Base-by-base conservation (phyloP, 2,113 vertebrate species). In the Tyrannus savana region DNA sequence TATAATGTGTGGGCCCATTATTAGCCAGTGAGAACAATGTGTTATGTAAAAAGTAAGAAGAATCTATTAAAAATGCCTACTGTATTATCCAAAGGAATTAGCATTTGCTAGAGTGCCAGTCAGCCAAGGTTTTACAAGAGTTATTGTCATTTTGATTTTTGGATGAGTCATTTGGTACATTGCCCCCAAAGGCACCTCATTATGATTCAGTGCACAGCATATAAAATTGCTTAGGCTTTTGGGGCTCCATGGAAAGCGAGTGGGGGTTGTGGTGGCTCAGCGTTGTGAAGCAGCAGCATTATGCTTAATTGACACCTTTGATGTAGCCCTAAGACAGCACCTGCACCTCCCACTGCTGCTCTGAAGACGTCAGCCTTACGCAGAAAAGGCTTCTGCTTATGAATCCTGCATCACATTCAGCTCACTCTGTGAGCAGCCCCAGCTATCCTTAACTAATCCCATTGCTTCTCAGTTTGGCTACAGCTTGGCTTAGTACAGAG, bases 291-390 rank as follows among this genome's bases (percentile, higher is more conserved):
- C 88, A 90, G 94, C 93, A 94, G 95, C 97, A 92, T 94, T 97
- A 91, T 97, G 97, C 97, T 98, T 97, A 98, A 97, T 97, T 97
- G 98, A 98, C 98, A 98, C 98, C 97, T 98, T 98, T 98, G 98
- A 98, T 98, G 97, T 97, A 98, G 98, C 97, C 96, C 97, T 97
- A 97, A 98, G 97, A 98, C 97, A 97, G 97, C 97, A 95, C 98
- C 98, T 97, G 98, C 98, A 97, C 98, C 98, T 98, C 98, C 98
- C 98, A 98, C 98, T 97, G 97, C 98, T 96, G 97, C 96, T 96
- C 87, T 64, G 96, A 95, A 98, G 98, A 98, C 98, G 98, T 98
- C 98, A 99, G 97, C 96, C 94, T 97, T 98, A 98, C 98, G 98
- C 98, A 98, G 97, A 96, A 97, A 96, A 97, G 87, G 96, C 97